A percentile compares a stretch with the other conserved stretches of the same genome.
phyloP scores from a whole-genome alignment of 1,140 invertebrate species.

The Drosophila pandora region DNA sequence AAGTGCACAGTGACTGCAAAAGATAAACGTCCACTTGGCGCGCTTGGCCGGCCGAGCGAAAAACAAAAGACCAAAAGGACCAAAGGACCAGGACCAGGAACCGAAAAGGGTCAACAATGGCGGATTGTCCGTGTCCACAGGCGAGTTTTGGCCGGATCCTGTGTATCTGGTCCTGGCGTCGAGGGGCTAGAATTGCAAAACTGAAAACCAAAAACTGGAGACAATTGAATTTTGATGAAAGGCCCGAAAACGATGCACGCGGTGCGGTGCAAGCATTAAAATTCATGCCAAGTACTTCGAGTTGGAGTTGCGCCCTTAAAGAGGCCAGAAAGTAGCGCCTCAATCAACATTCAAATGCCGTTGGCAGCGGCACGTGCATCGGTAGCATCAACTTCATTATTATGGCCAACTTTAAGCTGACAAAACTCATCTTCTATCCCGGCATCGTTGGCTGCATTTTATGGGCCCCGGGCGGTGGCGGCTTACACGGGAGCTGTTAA shows the following conservation, averaged over 20 bases:
- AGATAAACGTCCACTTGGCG: slow-evolving; percentile 80
- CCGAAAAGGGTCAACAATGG: slow-evolving; percentile 75
- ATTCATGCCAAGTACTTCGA: slow-evolving; percentile 55
- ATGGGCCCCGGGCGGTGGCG: slow-evolving; percentile 43
- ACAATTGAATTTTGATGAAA: slow-evolving; percentile 81
- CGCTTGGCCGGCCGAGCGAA: slow-evolving; percentile 72
- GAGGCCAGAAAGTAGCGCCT: slow-evolving; percentile 11
- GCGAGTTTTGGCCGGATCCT: slow-evolving; percentile 14
- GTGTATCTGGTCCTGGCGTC: slow-evolving; percentile 50
- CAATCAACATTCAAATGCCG: slow-evolving; percentile 59
- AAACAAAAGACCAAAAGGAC: slow-evolving; percentile 54
- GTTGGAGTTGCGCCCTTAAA: slow-evolving; percentile 19
- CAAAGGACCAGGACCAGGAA: slow-evolving; percentile 64
- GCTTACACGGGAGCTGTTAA: slow-evolving; percentile 60
- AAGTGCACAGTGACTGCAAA: slow-evolving; percentile 75
- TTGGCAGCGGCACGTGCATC: slow-evolving; percentile 38
- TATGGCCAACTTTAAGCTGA: slow-evolving; percentile 73
- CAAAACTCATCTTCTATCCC: slow-evolving; percentile 53
- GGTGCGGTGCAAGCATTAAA: slow-evolving; percentile 34
- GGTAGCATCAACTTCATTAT: slow-evolving; percentile 57
- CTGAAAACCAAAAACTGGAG: slow-evolving; percentile 51
- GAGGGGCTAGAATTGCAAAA: slow-evolving; percentile 33
- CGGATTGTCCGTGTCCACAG: slow-evolving; percentile 40
- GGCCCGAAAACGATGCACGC: slow-evolving; percentile 21
- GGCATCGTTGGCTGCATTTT: slow-evolving; percentile 46